Evolutionary conservation across 2,888 invertebrate species (phyloP).

Genomic region (Synergus itoensis): DNA sequence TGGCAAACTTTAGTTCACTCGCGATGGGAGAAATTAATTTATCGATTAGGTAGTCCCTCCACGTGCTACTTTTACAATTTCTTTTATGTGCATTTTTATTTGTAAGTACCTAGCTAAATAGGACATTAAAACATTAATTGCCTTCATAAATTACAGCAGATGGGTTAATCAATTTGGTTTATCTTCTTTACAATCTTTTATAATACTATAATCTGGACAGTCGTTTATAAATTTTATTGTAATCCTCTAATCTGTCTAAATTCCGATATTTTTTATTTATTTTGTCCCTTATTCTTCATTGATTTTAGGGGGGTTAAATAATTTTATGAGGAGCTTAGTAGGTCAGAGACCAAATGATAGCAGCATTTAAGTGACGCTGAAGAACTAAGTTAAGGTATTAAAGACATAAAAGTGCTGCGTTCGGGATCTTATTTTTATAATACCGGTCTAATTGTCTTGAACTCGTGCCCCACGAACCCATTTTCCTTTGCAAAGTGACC

Average conservation of each 20-base stretch:
- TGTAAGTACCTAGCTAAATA: not conserved
- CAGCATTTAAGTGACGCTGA: not conserved
- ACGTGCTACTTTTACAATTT: not conserved
- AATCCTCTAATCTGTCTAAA: no score
- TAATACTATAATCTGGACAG: no score
- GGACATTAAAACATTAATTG: not conserved
- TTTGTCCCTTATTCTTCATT: not conserved
- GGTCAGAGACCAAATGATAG: not conserved
- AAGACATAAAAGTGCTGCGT: slow-evolving; percentile 22
- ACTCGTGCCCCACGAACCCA: slow-evolving; percentile 24
- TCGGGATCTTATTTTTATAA: slow-evolving; percentile 15
- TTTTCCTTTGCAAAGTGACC: slow-evolving; percentile 13
- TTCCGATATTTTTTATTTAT: no score
- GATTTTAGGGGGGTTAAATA: not conserved
- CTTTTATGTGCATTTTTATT: not conserved
- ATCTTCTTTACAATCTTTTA: not conserved
- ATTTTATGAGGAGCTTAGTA: not conserved
- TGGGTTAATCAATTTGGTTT: not conserved
- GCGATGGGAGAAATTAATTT: not conserved
- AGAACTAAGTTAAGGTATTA: slow-evolving; percentile 10
- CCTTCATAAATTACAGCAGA: not conserved
- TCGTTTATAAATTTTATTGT: no score
- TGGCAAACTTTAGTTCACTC: not conserved
- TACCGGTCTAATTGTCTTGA: slow-evolving; percentile 24
- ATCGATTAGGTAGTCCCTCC: not conserved